Evolutionary conservation across 2,113 vertebrate genomes (phyloP).

Genomic region (Cynopterus brachyotis): DNA sequence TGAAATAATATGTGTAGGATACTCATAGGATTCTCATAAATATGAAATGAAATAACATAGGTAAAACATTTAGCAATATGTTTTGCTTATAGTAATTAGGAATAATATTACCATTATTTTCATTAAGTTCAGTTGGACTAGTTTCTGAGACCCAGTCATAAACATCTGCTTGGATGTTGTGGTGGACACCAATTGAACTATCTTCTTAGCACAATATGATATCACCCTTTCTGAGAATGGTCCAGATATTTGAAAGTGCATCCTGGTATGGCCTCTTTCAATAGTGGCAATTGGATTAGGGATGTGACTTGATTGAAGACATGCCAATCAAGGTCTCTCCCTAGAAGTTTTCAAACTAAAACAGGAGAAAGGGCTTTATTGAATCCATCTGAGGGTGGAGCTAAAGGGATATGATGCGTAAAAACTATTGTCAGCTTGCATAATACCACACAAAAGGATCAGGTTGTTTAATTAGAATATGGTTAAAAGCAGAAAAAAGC

Average conservation of each 20-base stretch:
- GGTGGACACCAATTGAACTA: not conserved
- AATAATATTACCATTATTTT: not conserved
- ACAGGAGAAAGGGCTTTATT: not conserved
- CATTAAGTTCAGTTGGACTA: not conserved
- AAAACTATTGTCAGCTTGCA: not conserved
- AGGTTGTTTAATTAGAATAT: not conserved
- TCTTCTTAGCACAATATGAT: not conserved
- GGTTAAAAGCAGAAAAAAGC: not conserved
- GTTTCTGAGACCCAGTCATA: not conserved
- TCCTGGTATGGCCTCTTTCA: not conserved
- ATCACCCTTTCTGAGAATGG: not conserved
- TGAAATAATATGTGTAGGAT: not conserved
- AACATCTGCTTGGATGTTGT: not conserved
- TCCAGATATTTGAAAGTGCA: not conserved
- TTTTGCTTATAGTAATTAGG: not conserved
- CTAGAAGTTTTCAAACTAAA: not conserved
- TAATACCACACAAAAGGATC: not conserved
- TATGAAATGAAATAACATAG: not conserved
- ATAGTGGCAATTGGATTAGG: not conserved
- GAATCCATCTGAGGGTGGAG: not conserved
- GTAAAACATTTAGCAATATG: not conserved
- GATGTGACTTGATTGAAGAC: not conserved
- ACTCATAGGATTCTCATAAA: not conserved
- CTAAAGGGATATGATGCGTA: not conserved
- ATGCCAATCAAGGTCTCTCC: not conserved